These are phyloP conservation scores for Planiliza haematocheilus DNA, from an alignment of 2,113 vertebrate species.

Conservation along the genomic window DNA sequence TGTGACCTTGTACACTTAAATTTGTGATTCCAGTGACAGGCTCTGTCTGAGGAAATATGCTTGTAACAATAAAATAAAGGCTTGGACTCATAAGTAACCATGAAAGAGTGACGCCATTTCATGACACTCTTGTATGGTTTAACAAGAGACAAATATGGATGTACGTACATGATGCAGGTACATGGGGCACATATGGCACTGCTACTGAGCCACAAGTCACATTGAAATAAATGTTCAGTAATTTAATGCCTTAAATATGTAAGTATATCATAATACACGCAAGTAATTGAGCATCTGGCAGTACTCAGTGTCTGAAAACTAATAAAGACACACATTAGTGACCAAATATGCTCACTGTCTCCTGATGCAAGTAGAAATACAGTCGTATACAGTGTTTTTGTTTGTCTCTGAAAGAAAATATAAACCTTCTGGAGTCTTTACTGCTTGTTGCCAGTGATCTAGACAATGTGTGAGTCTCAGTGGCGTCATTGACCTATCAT, in stretches of 20 bases:
- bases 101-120: neutral
- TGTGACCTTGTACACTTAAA: slow-evolving; percentile 32
- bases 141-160: slow-evolving; percentile 19
- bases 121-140: neutral
- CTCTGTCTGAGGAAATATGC: slow-evolving; percentile 30
- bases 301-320: neutral
- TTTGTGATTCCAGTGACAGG: slow-evolving; percentile 20
- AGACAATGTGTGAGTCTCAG: slow-evolving; percentile 2
- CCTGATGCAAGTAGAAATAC: neutral
- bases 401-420: neutral
- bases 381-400: neutral
- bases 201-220: neutral
- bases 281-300: neutral
- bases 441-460: neutral
- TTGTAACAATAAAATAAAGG: slow-evolving; percentile 11
- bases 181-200: neutral
- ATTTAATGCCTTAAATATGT: neutral
- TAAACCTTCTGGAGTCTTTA: neutral
- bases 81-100: neutral
- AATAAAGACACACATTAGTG: neutral
- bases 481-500: slow-evolving; percentile 48
- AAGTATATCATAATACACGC: no score
- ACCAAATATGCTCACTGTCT: neutral
- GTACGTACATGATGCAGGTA: neutral
- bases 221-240: neutral